These are phyloP conservation scores for Origma solitaria DNA, from an alignment of 2,113 vertebrate genomes.

Conservation along the genomic window DNA sequence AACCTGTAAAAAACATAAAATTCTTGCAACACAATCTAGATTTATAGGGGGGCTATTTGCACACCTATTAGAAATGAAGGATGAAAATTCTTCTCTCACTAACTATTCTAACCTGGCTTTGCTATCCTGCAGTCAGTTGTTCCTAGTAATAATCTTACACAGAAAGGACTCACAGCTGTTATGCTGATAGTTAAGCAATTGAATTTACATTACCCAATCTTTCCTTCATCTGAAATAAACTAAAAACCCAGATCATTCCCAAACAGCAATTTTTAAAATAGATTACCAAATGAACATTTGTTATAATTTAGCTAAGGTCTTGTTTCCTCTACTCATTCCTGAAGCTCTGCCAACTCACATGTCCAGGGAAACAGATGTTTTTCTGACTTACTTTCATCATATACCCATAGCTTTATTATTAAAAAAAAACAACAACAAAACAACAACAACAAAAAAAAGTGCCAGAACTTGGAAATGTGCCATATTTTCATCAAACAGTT, in stretches of 20 bases:
- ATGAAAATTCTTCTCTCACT: neutral
- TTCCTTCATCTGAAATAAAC: neutral
- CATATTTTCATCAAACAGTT: neutral
- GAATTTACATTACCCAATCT: neutral
- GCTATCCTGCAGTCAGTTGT: neutral
- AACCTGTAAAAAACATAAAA: neutral
- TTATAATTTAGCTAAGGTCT: conserved; percentile 46
- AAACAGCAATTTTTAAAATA: conserved; percentile 18
- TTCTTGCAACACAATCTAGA: neutral
- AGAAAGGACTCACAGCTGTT: neutral
- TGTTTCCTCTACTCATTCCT: conserved; percentile 27
- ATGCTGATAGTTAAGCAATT: neutral
- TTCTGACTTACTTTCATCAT: conserved; percentile 47
- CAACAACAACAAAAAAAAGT: too few species aligned
- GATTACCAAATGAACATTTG: conserved; percentile 46
- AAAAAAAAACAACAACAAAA: neutral
- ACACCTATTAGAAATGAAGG: neutral
- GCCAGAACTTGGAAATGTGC: neutral
- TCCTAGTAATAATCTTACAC: neutral
- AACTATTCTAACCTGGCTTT: neutral
- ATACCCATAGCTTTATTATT: neutral
- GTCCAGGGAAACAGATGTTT: conserved; percentile 47
- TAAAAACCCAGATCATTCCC: neutral
- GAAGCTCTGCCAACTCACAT: conserved; percentile 32
- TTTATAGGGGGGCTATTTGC: neutral